A percentile compares a stretch with the other conserved stretches of the same genome.
phyloP scores from a whole-genome alignment of 1,140 invertebrate species.

The Campoletis sonorensis region DNA sequence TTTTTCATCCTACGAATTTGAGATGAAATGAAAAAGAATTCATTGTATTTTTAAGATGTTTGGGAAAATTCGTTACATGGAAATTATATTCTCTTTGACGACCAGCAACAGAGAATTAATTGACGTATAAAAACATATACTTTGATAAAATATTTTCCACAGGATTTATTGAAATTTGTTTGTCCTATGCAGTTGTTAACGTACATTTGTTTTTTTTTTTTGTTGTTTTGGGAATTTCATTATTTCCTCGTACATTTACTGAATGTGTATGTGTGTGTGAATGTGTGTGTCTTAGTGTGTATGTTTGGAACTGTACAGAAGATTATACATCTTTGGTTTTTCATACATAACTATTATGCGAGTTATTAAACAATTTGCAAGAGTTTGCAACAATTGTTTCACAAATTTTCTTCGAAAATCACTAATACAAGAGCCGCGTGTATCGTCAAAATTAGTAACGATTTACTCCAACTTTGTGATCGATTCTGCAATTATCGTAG shows the following conservation, averaged over 20 bases:
- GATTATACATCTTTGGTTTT: slow-evolving; percentile 12
- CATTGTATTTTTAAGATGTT: too few relatives aligned
- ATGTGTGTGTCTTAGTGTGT: not conserved
- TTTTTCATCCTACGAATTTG: too few relatives aligned
- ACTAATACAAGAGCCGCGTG: not conserved
- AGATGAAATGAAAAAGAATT: too few relatives aligned
- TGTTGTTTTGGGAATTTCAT: not conserved
- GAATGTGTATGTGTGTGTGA: slow-evolving; percentile 1
- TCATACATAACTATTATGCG: not conserved
- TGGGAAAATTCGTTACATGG: too few relatives aligned
- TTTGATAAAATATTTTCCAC: not conserved
- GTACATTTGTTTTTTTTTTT: slow-evolving; percentile 12
- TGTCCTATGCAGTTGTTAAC: not conserved
- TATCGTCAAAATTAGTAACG: not conserved
- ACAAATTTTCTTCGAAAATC: not conserved
- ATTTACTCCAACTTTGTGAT: too few relatives aligned
- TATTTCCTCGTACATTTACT: not conserved
- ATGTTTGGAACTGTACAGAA: not conserved
- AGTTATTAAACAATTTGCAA: not conserved
- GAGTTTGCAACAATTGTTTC: not conserved
- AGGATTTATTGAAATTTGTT: slow-evolving; percentile 9
- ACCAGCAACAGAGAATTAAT: too few relatives aligned
- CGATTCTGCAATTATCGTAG: too few relatives aligned
- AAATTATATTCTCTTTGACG: too few relatives aligned
- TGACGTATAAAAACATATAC: too few relatives aligned